Base-by-base conservation (phyloP, 2,888 invertebrate genomes). In the Aleiodes testaceus region DNA sequence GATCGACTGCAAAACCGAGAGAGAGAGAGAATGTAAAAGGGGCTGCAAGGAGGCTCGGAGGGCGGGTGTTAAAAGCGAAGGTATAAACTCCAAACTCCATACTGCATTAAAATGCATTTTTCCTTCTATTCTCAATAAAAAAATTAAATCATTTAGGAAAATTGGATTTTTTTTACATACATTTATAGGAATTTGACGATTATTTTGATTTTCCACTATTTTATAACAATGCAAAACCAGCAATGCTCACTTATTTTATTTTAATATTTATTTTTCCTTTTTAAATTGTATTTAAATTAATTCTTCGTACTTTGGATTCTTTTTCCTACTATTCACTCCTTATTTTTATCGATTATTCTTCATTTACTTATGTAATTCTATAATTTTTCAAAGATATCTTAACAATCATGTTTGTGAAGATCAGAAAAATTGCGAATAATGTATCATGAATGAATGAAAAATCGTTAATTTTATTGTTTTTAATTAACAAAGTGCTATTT, bases 21-120 rank as follows among this genome's bases (percentile, higher is more conserved):
- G 79, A 49, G 49, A 44, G 78, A 73, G 78, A 66, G 72, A 70
- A 88, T 87, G 86, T 85, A 87, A 36, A 36, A 88, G 85, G 89
- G 89, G 88, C 88, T 89, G 89, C 88, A 89, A 88, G 88, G 81
- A 82, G 85, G 84, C 84, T 83, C 88, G 88, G 87, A 85, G 88
- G 88, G 88, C 84, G 87, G 83, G 87, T 16, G 68, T 49, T 50
- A 63, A 45, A 44, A 45, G 63, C 45, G 73, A 72, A 70, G 74
- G 79, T 79, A 79, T 82, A 83, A 83, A 85, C 83, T 82, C 79
- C 77, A 79, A 80, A 80, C 80, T 80, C 79, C 79, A 77, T 77
- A 75, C 76, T 68, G 11, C 12, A 50, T 30, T 16, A 59, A 26
- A 11, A 14, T 14, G 30, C 4, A 11, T 14, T n/a, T 26, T 3